Percentiles rank a stretch among this genome's conserved stretches.
Evolutionary conservation across 2,888 invertebrate genomes (phyloP).

Genomic region (Notodromas monacha): DNA sequence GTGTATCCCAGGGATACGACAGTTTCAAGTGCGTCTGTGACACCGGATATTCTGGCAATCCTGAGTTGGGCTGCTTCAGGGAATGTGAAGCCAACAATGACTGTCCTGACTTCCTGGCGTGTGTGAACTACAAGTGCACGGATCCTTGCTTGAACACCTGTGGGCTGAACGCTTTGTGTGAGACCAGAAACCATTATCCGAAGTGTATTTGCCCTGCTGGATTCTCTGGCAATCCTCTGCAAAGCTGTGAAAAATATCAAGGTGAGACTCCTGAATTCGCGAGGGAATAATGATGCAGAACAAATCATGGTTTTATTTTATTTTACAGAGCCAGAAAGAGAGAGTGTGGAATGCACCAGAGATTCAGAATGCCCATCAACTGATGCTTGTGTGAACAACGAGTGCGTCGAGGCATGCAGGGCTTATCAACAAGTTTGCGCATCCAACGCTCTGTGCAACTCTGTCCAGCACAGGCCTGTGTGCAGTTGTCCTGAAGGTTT

Average conservation of each 20-base stretch:
- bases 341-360: constrained; percentile 11
- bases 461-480: constrained; percentile 11
- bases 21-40: constrained; percentile 29
- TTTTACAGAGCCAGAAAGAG: no score
- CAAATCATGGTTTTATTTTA: no score
- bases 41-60: constrained; percentile 41
- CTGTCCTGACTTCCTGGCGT: constrained; percentile 15
- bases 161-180: constrained; percentile 29
- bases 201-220: constrained; percentile 47
- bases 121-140: constrained; percentile 30
- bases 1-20: constrained; percentile 15
- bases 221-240: constrained; percentile 44
- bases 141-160: constrained; percentile 39
- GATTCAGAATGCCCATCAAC: constrained; percentile 12
- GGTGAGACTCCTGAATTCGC: no score
- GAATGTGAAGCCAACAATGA: constrained; percentile 49
- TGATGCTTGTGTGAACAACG: constrained; percentile 12
- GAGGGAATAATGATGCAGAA: no score
- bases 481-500: constrained; percentile 11
- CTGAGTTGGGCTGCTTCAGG: constrained; percentile 38
- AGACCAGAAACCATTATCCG: constrained; percentile 20
- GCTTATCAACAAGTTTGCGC: no score
- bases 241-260: constrained; percentile 7
- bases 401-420: constrained; percentile 10
- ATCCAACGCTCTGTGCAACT: constrained; percentile 12